Percentiles rank a stretch among this genome's conserved stretches.
Conservation (phyloP, 1,140 invertebrate genomes). For the Caerostris extrusa region DNA sequence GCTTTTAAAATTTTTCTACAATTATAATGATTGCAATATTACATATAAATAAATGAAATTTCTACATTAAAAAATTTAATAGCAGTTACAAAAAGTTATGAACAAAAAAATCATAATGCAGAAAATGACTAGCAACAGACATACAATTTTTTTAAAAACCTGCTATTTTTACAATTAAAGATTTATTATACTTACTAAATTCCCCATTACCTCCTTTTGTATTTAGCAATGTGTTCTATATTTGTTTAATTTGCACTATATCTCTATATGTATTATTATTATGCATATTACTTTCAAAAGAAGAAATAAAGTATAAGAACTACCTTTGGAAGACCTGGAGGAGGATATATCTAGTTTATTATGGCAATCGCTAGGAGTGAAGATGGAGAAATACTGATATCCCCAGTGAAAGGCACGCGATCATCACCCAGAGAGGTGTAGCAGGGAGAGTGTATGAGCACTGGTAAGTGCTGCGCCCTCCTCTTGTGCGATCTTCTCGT, state of each 20-base stretch:
- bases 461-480: conserved; percentile 96
- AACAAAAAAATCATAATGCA: too few species aligned
- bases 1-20: too few species aligned
- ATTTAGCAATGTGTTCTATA: neutral
- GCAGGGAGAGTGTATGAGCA: conserved; percentile 82
- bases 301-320: neutral
- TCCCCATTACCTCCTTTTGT: too few species aligned
- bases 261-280: neutral
- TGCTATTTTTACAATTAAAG: too few species aligned
- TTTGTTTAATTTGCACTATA: neutral
- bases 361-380: conserved; percentile 72
- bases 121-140: too few species aligned
- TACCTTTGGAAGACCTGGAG: conserved; percentile 76
- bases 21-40: too few species aligned
- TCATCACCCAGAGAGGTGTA: conserved; percentile 63
- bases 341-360: conserved; percentile 69
- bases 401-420: conserved; percentile 71
- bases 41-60: too few species aligned
- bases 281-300: neutral
- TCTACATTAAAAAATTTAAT: too few species aligned
- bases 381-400: conserved; percentile 76
- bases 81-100: too few species aligned
- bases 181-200: too few species aligned
- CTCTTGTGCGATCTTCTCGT: conserved; percentile 94
- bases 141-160: too few species aligned